Base-by-base conservation (phyloP, 2,888 invertebrate species). In the Andrena dorsata region DNA sequence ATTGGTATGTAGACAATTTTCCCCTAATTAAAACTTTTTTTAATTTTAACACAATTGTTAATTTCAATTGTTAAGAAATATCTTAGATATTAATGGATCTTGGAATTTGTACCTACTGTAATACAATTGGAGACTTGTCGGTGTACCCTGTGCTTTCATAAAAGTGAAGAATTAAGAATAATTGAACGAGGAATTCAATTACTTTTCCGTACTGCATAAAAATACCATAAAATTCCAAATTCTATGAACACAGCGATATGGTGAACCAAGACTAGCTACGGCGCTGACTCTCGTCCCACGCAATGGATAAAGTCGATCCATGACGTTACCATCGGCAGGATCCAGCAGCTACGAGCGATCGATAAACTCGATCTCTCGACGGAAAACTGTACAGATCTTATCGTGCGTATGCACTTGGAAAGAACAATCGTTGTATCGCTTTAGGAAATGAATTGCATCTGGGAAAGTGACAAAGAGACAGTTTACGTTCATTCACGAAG, bases 311-410 rank as follows among this genome's bases (percentile, higher is more conserved):
- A 73, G 82, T 77, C 70, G 23, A 51, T 70, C 20, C 65, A 61
- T 83, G 76, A 82, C 72, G 63, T 83, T 83, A 83, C 82, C 82
- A 74, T 74, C 70, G 65, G 80, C 23, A 56, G 74, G 65, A 66
- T 20, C 49, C 32, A 5, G 23, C 23, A n/a, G 7, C n/a, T 51
- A 53, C 10, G 20, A 76, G 32, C 71, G 60, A 72, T 82, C 82
- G 82, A 83, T 83, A 83, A 76, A 70, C 69, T 71, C 64, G 76
- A 80, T 76, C 56, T 60, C 64, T 65, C 49, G 8, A 13, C 5
- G 7, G n/a, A 10, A 13, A 20, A 0, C 41, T 56, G 10, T 23
- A 23, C 13, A n/a, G 26, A 47, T 68, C 23, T 76, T 61, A 49
- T 58, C n/a, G 8, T 13, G 16, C 26, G 26, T 10, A 13, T 3